Base-by-base conservation (phyloP, 35 echinoderm and acorn worm species). In the Holothuria glaberrima region DNA sequence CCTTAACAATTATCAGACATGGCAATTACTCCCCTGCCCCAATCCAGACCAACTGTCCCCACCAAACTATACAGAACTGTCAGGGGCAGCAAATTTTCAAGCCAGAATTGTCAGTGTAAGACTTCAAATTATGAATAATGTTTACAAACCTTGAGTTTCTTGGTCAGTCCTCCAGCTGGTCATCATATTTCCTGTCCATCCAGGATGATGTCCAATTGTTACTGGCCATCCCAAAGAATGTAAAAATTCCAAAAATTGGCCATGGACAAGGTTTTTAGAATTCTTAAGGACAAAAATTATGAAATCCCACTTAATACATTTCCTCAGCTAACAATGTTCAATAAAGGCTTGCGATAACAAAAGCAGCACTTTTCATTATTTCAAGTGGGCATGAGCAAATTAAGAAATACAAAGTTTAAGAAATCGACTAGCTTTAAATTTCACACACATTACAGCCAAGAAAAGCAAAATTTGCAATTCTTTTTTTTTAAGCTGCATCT, bases 201-300 rank as follows among this genome's bases (percentile, higher is more conserved):
- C 97, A 59, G 93, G 90, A 75, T 99, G 97, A 35, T 93, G 81
- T 45, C 86, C 81, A 74, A 99, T 93, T 71, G 86, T 83, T 30
- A 99, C 97, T 9, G 97, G 93, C 97, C 97, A 99, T 17, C 97
- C 97, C n/a, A 99, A 74, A 45, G 88, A 90, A 45, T 93, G 91
- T 0, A 99, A 69, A 48, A 99, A 99, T 85, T 99, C 97, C 22
- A 99, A 30, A 89, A 99, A 99, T 46, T 94, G 87, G 34, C 71
- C 61, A 30, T 95, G 85, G 0, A 99, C 93, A 59, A 89, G 89
- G 59, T 86, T 64, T 62, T 80, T 90, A 62, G 78, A 75, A 54
- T 90, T 96, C 94, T 96, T 80, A 36, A 62, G 30, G 30, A 28
- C 0, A 29, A 69, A 69, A 41, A 7, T 41, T 41, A 41, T 41